Evolutionary conservation across 2,888 invertebrate genomes (phyloP), one percentile per base, ranked within the genome.

Genomic region (Eilema depressum): DNA sequence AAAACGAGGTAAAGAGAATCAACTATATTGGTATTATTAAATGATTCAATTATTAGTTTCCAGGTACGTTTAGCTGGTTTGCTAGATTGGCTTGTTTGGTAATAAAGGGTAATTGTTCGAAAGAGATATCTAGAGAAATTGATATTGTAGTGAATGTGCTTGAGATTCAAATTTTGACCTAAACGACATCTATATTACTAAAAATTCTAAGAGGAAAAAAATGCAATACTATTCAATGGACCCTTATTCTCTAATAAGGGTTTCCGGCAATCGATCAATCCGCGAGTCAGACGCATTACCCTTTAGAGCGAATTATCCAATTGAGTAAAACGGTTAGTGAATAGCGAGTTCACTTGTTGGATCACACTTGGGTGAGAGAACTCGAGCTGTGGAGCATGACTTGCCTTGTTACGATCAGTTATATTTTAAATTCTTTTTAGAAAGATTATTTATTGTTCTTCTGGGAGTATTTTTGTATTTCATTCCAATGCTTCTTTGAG

Each of bases 241-340:
- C 59, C 78, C 81, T 80, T 78, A 76, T 82, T 81, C 74, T 69
- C 47, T 63, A 82, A 89, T 88, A 85, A 79, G 85, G 81, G 83
- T 85, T 89, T 93, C 93, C 93, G 89, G 92, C 83, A 83, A 91
- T 92, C 92, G 89, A 92, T 93, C 93, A 92, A 91, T 91, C 89
- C 90, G 91, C 90, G 88, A 85, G 74, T 73, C 80, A 85, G 83
- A 85, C 85, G 75, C 80, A 71, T 74, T 78, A 80, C 82, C 80
- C 78, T 80, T 78, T 76, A 77, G 33, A 62, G 69, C 74, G 20
- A 30, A 89, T 92, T 91, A 92, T 91, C 87, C 92, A 92, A 91
- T 93, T 89, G 85, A 84, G 74, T 81, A 82, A 91, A 91, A 84
- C 89, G 91, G 89, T 91, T 91, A 88, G 91, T 90, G 89, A 86